Percentiles rank a stretch among this genome's conserved stretches.
phyloP scores from a whole-genome alignment of 2,113 vertebrate genomes.

The Prionailurus bengalensis region DNA sequence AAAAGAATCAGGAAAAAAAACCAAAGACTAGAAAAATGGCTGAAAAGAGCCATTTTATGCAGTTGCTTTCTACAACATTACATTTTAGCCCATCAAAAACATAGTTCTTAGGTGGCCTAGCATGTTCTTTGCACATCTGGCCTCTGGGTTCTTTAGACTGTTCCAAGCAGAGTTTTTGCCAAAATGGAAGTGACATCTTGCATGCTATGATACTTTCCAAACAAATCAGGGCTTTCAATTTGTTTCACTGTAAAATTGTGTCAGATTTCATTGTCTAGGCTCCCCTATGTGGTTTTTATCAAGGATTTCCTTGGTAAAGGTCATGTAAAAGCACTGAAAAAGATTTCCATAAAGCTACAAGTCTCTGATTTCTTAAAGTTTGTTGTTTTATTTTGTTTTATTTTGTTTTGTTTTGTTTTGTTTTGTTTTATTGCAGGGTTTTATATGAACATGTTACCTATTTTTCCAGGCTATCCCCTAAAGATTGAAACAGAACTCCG shows the following conservation, averaged over 20 bases:
- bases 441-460: neutral
- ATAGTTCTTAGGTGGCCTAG: constrained; percentile 53
- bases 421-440: neutral
- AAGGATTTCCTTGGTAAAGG: neutral
- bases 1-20: neutral
- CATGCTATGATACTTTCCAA: constrained; percentile 3
- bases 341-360: neutral
- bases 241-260: constrained; percentile 25
- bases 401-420: neutral
- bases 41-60: neutral
- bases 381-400: neutral
- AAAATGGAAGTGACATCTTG: constrained; percentile 57
- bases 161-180: constrained; percentile 45
- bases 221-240: neutral
- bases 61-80: neutral
- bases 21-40: neutral
- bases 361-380: neutral
- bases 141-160: neutral
- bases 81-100: constrained; percentile 34
- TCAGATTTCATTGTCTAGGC: constrained; percentile 38
- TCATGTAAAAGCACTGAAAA: constrained; percentile 18
- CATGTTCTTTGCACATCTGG: constrained; percentile 57
- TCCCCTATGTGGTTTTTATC: constrained; percentile 48
- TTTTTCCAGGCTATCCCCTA: neutral
- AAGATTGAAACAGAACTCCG: neutral